Evolutionary conservation across 2,888 invertebrate species (phyloP), one percentile per base, ranked within the genome.

Genomic region (Isoperla grammatica): DNA sequence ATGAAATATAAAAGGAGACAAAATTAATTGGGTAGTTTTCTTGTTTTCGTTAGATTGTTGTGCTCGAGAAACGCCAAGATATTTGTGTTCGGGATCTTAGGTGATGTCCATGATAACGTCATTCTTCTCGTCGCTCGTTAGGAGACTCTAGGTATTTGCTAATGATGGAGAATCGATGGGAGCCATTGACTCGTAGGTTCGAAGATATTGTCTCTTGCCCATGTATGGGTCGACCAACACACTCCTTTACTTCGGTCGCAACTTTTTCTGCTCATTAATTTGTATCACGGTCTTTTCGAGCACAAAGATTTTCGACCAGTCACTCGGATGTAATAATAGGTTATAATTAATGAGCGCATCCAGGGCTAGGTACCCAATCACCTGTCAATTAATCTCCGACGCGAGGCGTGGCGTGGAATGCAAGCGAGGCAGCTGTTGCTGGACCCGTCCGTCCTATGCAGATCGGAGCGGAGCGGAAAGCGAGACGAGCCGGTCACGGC

Each of bases 331-430:
- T 53, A 53, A 53, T 53, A 53, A 53, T 50, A 50, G 20, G 19
- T 17, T 39, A 39, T 53, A 53, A 53, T 53, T 53, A 53, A 53
- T 53, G 53, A 53, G 53, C 53, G 37, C 37, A 39, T 53, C 39
- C 39, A 39, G 53, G 20, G 9, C 39, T 37, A 39, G 39, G 39
- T 40, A 43, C 48, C 43, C 49, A 39, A 60, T 60, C 60, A 56
- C 48, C 46, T 60, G 60, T 60, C 60, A 60, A 60, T 60, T 60
- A 60, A 55, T 40, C 48, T 37, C 19, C 19, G 45, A 8, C 8
- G 29, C 8, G 29, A 29, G 29, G 29, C 29, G 29, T 29, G 29
- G 4, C 29, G 29, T 53, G 39, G 19, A 53, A 37, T 37, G 46
- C 20, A 20, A 19, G 22, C 15, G 19, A 39, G 37, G 19, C 37